Evolutionary conservation across 2,888 invertebrate species (phyloP).

Genomic region (Drosophila longiperda): DNA sequence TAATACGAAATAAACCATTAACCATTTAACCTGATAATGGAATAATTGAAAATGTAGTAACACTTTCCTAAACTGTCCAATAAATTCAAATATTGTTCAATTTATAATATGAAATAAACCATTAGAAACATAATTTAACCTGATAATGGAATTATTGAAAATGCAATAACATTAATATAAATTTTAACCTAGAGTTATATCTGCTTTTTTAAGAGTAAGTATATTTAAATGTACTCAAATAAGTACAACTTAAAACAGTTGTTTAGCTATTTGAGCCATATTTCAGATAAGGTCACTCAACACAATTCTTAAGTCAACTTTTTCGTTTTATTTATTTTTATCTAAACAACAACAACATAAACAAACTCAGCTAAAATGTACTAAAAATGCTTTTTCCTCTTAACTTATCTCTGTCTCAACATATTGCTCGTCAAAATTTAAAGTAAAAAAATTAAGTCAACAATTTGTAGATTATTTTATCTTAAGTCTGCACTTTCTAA

Average conservation of each 20-base stretch:
- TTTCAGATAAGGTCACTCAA: background rate
- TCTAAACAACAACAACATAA: background rate
- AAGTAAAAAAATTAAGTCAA: slow-evolving; percentile 7
- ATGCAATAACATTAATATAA: background rate
- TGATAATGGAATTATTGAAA: background rate
- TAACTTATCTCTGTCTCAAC: slow-evolving; percentile 7
- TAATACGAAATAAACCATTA: too few relatives aligned
- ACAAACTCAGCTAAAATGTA: too few relatives aligned
- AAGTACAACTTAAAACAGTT: background rate
- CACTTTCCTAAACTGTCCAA: too few relatives aligned
- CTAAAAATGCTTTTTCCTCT: background rate
- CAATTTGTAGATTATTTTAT: slow-evolving; percentile 23
- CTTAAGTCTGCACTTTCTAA: slow-evolving; percentile 19
- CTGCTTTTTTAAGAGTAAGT: too few relatives aligned
- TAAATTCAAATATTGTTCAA: too few relatives aligned
- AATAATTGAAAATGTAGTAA: too few relatives aligned
- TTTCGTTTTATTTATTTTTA: background rate
- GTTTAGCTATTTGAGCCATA: background rate
- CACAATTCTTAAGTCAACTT: too few relatives aligned
- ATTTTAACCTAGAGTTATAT: too few relatives aligned
- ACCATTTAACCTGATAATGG: too few relatives aligned
- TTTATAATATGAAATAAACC: too few relatives aligned
- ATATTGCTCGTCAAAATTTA: slow-evolving; percentile 21
- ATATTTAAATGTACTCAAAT: too few relatives aligned
- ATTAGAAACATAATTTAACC: too few relatives aligned